Base-by-base conservation (phyloP, 2,797 vertebrate genomes). In the Loris lydekkerianus region DNA sequence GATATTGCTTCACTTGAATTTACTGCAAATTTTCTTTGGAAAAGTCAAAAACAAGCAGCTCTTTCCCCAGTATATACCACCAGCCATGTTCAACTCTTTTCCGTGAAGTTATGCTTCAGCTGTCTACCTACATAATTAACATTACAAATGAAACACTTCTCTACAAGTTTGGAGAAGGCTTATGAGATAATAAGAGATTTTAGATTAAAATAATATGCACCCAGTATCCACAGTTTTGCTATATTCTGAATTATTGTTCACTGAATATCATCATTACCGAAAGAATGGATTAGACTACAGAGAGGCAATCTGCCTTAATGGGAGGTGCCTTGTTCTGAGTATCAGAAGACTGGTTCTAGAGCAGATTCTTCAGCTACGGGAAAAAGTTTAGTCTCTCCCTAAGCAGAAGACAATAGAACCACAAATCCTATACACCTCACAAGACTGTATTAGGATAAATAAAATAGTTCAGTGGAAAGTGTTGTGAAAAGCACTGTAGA, bases 401-500 rank as follows among this genome's bases (percentile, higher is more conserved):
- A 9, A 27, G 7, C 31, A 88, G 34, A 87, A 85, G 23, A 89
- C 7, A 86, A 49, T 72, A 40, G n/a, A 61, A 73, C 34, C 23
- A 69, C 20, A 56, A 60, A 6, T 29, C n/a, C 14, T 87, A 10
- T 17, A 49, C 0, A 82, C 4, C 29, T 37, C 72, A 4, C 21
- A 53, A 63, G 3, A 58, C 31, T n/a, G 23, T 89, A 0, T 72
- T 80, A 84, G 67, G 20, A 65, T 61, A 83, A 80, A 92, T 37
- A 92, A 88, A 95, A 94, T 86, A 89, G 72, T 46, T 56, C 25
- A 60, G 25, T 85, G 6, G 25, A 61, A 95, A 70, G 7, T 13
- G 1, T 46, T 89, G 15, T 69, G 49, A 85, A 40, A 84, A 87
- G 14, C 63, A 72, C 40, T 83, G 43, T 27, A 95, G 86, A 96